Evolutionary conservation across 1,140 invertebrate genomes (phyloP).

Genomic region (Drosophila rufa): DNA sequence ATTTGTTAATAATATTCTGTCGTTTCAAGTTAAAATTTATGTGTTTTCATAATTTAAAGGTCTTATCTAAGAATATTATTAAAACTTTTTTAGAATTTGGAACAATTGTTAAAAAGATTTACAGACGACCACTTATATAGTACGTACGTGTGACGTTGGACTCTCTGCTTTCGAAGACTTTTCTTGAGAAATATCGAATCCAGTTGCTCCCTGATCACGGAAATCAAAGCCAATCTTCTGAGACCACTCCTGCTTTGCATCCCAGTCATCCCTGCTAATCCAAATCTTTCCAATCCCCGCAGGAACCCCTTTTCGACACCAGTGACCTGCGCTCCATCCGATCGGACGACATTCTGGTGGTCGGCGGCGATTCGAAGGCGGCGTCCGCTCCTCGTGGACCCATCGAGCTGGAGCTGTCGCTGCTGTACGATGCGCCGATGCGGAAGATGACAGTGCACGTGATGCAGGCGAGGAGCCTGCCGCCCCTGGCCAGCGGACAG

Average conservation of each 20-base stretch:
- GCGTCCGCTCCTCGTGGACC: constrained; percentile 86
- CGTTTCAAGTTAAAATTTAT: no score
- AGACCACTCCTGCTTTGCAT: not conserved
- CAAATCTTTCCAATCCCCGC: constrained; percentile 37
- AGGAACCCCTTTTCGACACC: constrained; percentile 86
- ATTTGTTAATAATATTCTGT: no score
- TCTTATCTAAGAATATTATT: no score
- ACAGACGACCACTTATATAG: no score
- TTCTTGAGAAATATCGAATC: no score
- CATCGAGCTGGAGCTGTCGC: constrained; percentile 91
- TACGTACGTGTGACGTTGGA: no score
- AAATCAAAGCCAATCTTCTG: not conserved
- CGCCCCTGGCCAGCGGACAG: constrained; percentile 90
- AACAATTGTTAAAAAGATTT: no score
- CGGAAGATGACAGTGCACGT: constrained; percentile 96
- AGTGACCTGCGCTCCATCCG: constrained; percentile 84
- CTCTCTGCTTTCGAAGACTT: no score
- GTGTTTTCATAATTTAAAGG: no score
- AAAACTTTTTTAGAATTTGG: no score
- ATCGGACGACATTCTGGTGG: constrained; percentile 73
- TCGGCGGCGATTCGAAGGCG: constrained; percentile 50
- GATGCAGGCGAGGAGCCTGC: constrained; percentile 93
- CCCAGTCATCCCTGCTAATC: not conserved
- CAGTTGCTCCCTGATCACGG: no score
- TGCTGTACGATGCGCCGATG: constrained; percentile 95